Evolutionary conservation across 92 coral and sea anemone genomes (phyloP), one percentile per base, ranked within the genome.

Genomic region (Epizoanthus fatuus): DNA sequence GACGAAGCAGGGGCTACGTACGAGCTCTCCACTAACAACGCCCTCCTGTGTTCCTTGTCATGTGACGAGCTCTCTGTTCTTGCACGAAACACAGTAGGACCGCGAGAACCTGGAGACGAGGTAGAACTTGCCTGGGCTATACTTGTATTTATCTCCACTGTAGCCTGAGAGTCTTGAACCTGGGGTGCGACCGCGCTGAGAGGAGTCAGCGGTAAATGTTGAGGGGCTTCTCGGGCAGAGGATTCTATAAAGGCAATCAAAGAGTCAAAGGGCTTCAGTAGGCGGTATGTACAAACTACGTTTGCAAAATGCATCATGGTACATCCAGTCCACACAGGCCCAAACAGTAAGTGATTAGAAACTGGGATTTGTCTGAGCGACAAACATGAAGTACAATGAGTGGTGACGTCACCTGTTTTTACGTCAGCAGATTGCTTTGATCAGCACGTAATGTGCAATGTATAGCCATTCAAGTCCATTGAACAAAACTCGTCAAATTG

Each of bases 201-300:
- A 20, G 82, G 82, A 22, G 82, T 44, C 70, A 77, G 69, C 40
- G 82, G 82, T 62, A 77, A 19, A 20, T 77, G 82, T 15, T 77
- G 82, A 40, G 82, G 82, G 19, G 82, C 39, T 19, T 77, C 82
- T 15, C 13, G 42, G 39, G 9, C 12, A 5, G 32, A 17, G 29
- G 71, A 5, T 12, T 60, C 82, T 77, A 12, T 12, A 42, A 22
- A 60, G 35, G 6, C 7, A 35, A 55, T 53, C 5, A 64, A 39
- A 19, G 8, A 32, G 44, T 35, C 8, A 35, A 9, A 49, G 9
- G 53, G 11, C 47, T 49, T 49, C 53, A 49, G 53, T 49, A 1
- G 53, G 13, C 35, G 35, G 35, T 29, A 29, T 29, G 35, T 29
- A 29, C 35, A 29, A 29, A 2, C 35, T 29, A 29, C 35, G 1